These are phyloP conservation scores for Grammomys dolichurus DNA, from an alignment of 2,113 vertebrate species.

Conservation along the genomic window DNA sequence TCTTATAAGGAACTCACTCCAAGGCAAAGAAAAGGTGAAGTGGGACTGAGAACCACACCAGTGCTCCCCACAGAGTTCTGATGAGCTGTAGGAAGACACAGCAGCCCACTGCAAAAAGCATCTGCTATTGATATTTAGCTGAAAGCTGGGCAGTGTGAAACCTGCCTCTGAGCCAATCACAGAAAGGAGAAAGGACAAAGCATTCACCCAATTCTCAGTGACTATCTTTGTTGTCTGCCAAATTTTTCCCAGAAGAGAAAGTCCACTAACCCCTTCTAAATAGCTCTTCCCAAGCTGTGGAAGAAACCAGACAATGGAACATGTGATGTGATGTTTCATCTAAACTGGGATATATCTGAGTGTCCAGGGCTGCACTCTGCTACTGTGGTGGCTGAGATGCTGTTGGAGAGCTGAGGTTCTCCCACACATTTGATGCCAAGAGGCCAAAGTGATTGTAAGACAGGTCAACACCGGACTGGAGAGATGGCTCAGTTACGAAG, in stretches of 20 bases:
- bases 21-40: background rate
- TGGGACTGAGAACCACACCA: fast-evolving
- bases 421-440: background rate
- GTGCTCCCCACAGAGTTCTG: too few species aligned
- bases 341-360: background rate
- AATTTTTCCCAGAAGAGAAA: background rate
- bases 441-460: background rate
- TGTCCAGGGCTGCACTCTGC: background rate
- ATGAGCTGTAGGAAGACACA: background rate
- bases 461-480: too few species aligned
- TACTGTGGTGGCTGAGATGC: background rate
- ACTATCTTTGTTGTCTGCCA: background rate
- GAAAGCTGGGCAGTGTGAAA: background rate
- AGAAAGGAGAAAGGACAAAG: background rate
- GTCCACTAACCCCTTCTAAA: background rate
- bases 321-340: background rate
- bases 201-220: background rate
- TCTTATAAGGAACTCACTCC: background rate
- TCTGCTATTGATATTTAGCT: background rate
- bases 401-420: background rate
- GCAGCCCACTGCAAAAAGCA: background rate
- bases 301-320: background rate
- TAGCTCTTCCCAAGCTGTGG: background rate
- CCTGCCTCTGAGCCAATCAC: background rate
- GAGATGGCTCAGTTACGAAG: background rate